Evolutionary conservation across 2,113 vertebrate species (phyloP).

Genomic region (Pristiophorus japonicus): DNA sequence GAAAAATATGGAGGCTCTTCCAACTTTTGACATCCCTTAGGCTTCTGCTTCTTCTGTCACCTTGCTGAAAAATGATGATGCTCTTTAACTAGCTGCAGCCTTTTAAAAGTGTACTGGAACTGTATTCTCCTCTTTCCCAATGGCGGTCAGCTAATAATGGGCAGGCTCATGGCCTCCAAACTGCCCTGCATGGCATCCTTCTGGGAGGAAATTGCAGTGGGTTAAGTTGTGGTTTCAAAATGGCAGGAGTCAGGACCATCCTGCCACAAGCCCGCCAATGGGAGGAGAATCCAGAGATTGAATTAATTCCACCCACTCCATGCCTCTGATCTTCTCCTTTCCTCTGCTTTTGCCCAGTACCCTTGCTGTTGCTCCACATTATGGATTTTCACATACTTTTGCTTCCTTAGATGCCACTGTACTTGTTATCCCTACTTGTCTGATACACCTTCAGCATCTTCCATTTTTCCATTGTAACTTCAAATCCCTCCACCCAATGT

Average conservation of each 20-base stretch:
- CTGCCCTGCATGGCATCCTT: background rate
- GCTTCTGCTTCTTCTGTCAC: too few relatives aligned
- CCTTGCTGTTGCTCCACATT: too few relatives aligned
- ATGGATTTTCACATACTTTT: too few relatives aligned
- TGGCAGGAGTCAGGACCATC: too few relatives aligned
- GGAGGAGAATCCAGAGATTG: background rate
- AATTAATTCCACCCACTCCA: background rate
- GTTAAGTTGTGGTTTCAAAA: background rate
- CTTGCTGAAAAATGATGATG: too few relatives aligned
- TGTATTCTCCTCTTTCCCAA: background rate
- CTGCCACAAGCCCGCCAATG: background rate
- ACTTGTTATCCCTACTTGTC: background rate
- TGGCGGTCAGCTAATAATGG: background rate
- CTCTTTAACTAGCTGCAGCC: too few relatives aligned
- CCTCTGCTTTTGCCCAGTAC: background rate
- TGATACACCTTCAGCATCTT: background rate
- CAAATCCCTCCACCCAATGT: too few relatives aligned
- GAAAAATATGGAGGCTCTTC: too few relatives aligned
- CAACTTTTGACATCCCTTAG: too few relatives aligned
- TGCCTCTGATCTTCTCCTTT: background rate
- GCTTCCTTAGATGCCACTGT: too few relatives aligned
- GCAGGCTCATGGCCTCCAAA: background rate
- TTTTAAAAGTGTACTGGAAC: background rate
- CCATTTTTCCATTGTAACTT: background rate
- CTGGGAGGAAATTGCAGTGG: background rate